phyloP scores from a whole-genome alignment of 1,140 invertebrate genomes.

The Lerema accius region DNA sequence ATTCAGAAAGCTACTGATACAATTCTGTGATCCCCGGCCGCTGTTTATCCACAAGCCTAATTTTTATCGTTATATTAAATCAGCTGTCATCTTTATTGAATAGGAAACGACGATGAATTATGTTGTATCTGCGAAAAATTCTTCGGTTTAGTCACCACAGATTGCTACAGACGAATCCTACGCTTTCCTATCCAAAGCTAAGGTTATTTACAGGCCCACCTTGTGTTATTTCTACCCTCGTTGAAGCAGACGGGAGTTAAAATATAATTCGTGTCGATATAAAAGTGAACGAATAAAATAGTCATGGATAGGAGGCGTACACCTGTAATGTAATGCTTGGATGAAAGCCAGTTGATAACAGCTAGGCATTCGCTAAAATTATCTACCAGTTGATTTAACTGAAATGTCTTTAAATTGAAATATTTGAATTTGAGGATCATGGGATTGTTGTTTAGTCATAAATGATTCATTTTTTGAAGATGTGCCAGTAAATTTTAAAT shows the following conservation, averaged over 20 bases:
- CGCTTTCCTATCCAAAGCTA: slow-evolving; percentile 46
- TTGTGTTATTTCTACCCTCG: slow-evolving; percentile 60
- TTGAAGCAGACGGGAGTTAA: slow-evolving; percentile 50
- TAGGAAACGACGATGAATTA: slow-evolving; percentile 9
- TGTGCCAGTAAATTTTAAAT: no score
- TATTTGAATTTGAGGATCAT: slow-evolving; percentile 4
- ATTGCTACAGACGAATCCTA: slow-evolving; percentile 42
- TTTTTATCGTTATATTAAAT: slow-evolving; percentile 22
- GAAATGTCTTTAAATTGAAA: slow-evolving; percentile 19
- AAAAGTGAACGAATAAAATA: slow-evolving; percentile 50
- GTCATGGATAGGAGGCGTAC: slow-evolving; percentile 35
- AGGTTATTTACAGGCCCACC: slow-evolving; percentile 62
- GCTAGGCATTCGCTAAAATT: slow-evolving; percentile 32
- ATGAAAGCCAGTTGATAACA: slow-evolving; percentile 49
- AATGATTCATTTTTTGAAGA: no score
- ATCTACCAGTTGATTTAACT: slow-evolving; percentile 24
- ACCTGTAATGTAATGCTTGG: slow-evolving; percentile 49
- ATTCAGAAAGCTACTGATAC: not conserved
- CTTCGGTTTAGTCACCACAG: slow-evolving; percentile 14
- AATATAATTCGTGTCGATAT: slow-evolving; percentile 54
- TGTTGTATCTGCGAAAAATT: slow-evolving; percentile 3
- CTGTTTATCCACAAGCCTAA: slow-evolving; percentile 3
- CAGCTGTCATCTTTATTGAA: slow-evolving; percentile 12
- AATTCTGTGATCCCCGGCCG: slow-evolving; percentile 5
- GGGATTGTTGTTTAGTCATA: not conserved